phyloP scores from a whole-genome alignment of 2,888 invertebrate species.

The Molanna angustata region DNA sequence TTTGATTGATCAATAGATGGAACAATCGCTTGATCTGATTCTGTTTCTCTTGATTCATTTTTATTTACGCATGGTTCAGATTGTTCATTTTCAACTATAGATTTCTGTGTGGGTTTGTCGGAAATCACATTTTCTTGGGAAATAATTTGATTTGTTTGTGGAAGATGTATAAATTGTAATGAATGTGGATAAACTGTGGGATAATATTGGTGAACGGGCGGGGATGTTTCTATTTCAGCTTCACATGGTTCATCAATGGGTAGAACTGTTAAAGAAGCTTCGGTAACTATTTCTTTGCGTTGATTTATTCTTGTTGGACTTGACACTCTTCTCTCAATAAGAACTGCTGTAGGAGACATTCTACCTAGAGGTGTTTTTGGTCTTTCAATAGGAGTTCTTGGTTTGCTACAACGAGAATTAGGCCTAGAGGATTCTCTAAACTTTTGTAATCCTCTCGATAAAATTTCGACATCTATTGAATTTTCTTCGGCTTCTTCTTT shows the following conservation, averaged over 20 bases:
- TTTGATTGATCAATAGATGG: too few relatives aligned
- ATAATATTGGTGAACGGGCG: constrained; percentile 9
- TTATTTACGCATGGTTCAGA: too few relatives aligned
- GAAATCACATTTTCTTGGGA: too few relatives aligned
- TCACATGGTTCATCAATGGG: constrained; percentile 53
- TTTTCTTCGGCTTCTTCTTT: constrained; percentile 31
- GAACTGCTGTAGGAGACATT: constrained; percentile 60
- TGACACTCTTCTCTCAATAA: constrained; percentile 59
- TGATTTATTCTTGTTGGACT: constrained; percentile 60
- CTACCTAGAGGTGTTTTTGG: constrained; percentile 55
- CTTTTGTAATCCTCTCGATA: constrained; percentile 50
- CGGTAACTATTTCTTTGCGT: constrained; percentile 60
- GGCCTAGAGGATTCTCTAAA: constrained; percentile 55
- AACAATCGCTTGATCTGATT: too few relatives aligned
- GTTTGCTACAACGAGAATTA: constrained; percentile 57
- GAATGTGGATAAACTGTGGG: constrained; percentile 1
- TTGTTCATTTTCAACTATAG: too few relatives aligned
- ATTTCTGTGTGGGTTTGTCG: too few relatives aligned
- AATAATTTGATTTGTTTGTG: too few relatives aligned
- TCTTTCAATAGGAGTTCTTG: constrained; percentile 52
- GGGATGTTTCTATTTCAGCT: constrained; percentile 37
- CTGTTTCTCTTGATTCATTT: too few relatives aligned
- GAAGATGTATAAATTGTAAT: too few relatives aligned
- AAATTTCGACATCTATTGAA: constrained; percentile 55
- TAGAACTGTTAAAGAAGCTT: constrained; percentile 64